A percentile compares a stretch with the other conserved stretches of the same genome.
Evolutionary conservation across 2,888 invertebrate genomes (phyloP).

Genomic region (Polydrusus cervinus): DNA sequence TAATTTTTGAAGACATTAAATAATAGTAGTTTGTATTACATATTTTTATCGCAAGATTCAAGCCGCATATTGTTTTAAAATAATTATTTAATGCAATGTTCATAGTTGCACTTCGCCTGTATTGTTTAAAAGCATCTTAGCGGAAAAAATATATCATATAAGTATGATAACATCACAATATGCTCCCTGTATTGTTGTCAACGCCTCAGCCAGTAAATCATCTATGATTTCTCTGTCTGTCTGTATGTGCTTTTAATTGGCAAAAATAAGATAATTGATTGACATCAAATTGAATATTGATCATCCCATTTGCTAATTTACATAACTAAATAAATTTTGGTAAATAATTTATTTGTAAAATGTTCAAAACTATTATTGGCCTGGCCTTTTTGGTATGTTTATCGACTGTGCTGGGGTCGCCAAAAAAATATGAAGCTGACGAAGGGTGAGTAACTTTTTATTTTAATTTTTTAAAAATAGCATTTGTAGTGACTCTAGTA

Average conservation of each 20-base stretch:
- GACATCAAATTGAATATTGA: not conserved
- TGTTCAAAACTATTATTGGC: not conserved
- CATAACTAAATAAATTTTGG: too few relatives aligned
- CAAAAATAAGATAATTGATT: not conserved
- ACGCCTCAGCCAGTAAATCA: constrained; percentile 1
- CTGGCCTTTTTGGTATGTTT: constrained; percentile 19
- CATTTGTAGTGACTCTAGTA: too few relatives aligned
- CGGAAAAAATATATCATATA: constrained; percentile 41
- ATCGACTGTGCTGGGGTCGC: constrained; percentile 56
- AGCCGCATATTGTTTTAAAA: constrained; percentile 37
- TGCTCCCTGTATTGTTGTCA: constrained; percentile 21
- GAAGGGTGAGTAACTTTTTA: constrained; percentile 62
- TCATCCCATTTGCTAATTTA: too few relatives aligned
- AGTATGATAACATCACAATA: constrained; percentile 27
- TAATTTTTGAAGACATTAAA: constrained; percentile 28
- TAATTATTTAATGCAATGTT: constrained; percentile 41
- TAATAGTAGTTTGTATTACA: constrained; percentile 31
- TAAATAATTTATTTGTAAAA: not conserved
- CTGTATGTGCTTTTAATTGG: not conserved
- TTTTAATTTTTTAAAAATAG: not conserved
- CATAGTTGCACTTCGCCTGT: constrained; percentile 11
- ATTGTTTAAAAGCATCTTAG: constrained; percentile 37
- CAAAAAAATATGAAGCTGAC: constrained; percentile 65
- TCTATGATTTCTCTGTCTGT: not conserved
- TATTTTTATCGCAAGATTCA: constrained; percentile 31